These are phyloP conservation scores for Drosophila watanabei DNA, from an alignment of 1,140 invertebrate genomes.

Conservation along the genomic window DNA sequence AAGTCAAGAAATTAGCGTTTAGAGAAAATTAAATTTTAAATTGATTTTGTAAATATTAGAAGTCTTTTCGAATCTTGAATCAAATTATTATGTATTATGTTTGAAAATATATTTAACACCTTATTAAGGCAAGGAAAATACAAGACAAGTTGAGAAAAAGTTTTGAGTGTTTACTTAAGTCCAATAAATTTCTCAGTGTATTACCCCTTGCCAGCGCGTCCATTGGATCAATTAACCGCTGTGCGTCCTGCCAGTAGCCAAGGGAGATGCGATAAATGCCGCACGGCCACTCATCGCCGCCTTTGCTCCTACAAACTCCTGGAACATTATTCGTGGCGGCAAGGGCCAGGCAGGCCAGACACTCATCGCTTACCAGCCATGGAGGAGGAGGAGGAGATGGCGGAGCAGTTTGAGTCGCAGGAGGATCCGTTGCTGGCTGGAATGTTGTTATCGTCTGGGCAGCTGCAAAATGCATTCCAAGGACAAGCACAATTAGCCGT, in stretches of 20 bases:
- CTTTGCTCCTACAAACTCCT: constrained; percentile 34
- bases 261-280: constrained; percentile 74
- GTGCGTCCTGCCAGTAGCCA: constrained; percentile 72
- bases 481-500: constrained; percentile 36
- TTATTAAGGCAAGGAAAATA: not conserved
- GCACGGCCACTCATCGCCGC: constrained; percentile 28
- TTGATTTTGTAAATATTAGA: not conserved
- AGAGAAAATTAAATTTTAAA: not conserved
- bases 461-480: constrained; percentile 46
- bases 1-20: not conserved
- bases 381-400: not conserved
- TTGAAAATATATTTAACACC: not conserved
- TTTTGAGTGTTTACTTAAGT: not conserved
- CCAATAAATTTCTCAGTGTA: not conserved
- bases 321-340: constrained; percentile 44
- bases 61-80: not conserved
- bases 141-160: not conserved
- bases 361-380: constrained; percentile 31
- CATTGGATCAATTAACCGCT: constrained; percentile 4
- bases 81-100: not conserved
- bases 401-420: not conserved
- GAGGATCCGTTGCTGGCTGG: not conserved
- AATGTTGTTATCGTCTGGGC: constrained; percentile 44
- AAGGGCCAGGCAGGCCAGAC: constrained; percentile 57
- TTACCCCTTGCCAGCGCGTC: constrained; percentile 36